Conservation (phyloP, 2,113 vertebrate species). For the Percina caprodes region DNA sequence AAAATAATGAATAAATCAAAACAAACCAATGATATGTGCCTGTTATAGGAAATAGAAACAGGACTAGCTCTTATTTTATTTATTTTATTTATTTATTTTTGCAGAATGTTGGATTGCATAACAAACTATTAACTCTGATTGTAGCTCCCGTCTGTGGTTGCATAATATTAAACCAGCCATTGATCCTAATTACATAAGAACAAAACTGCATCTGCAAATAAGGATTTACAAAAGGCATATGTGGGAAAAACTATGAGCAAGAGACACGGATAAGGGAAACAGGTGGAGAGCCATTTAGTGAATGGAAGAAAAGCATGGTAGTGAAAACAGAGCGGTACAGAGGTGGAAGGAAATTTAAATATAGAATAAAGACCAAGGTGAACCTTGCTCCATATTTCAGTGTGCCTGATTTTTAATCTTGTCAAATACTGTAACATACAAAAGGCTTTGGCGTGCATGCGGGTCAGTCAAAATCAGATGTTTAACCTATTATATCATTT, state of each 20-base stretch:
- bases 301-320: background rate
- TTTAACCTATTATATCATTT: background rate
- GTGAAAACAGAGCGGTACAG: background rate
- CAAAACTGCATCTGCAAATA: background rate
- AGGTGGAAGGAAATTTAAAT: conserved; percentile 1
- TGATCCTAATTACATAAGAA: conserved; percentile 47
- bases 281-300: background rate
- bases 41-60: background rate
- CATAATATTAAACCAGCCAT: conserved; percentile 40
- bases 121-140: conserved; percentile 34
- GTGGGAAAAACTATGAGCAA: background rate
- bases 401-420: conserved; percentile 13
- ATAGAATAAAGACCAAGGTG: conserved; percentile 7
- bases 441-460: background rate
- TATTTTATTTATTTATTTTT: background rate
- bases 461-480: background rate
- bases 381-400: conserved; percentile 12
- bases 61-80: background rate
- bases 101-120: conserved; percentile 21
- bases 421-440: background rate
- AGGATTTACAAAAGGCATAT: background rate
- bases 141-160: conserved; percentile 11
- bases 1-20: too few species aligned
- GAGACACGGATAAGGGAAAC: conserved; percentile 10
- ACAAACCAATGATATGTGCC: too few species aligned